A percentile compares a stretch with the other conserved stretches of the same genome.
These are phyloP conservation scores for Premnoplex brunnescens DNA, from an alignment of 2,797 vertebrate genomes.

Conservation along the genomic window DNA sequence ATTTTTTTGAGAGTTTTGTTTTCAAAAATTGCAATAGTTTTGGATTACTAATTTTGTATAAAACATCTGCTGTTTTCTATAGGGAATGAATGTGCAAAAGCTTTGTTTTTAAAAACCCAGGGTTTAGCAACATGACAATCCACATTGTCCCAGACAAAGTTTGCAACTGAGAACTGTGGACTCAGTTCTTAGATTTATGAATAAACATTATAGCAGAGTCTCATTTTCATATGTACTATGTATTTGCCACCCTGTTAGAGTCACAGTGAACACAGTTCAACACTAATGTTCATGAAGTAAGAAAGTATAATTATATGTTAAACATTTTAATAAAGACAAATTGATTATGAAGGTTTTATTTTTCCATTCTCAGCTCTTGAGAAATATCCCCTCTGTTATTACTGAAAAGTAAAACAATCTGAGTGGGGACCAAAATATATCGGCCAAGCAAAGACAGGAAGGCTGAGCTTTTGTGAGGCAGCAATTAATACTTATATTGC, in stretches of 20 bases:
- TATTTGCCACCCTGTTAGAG: neutral
- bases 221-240: neutral
- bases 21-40: neutral
- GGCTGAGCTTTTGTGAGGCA: slow-evolving; percentile 2
- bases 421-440: neutral
- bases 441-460: neutral
- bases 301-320: neutral
- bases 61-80: neutral
- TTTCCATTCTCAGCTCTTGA: neutral
- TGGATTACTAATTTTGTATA: neutral
- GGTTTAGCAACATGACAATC: neutral
- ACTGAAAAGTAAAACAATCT: neutral
- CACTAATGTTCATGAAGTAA: neutral
- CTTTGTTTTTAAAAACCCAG: neutral
- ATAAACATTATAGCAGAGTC: neutral
- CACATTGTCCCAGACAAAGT: neutral
- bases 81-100: neutral
- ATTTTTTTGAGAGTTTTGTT: neutral
- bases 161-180: neutral
- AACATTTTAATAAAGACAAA: neutral
- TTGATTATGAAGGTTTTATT: neutral
- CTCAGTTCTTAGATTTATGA: neutral
- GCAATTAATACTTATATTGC: neutral
- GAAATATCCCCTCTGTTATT: neutral
- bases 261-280: neutral